Base-by-base conservation (phyloP, 1,140 invertebrate species). In the Ylistrum balloti region DNA sequence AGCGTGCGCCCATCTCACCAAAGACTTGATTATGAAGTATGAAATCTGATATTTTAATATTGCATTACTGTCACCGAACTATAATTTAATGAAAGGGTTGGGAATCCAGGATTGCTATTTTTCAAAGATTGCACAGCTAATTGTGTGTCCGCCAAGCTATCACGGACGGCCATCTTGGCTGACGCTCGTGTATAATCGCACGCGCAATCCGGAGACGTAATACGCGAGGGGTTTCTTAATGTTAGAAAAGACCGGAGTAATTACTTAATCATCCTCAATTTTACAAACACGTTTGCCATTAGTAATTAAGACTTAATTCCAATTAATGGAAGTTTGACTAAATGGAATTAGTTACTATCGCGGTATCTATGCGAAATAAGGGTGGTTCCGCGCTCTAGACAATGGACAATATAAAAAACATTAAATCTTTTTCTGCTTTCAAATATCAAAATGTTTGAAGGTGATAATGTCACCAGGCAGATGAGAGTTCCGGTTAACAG, bases 21-120 rank as follows among this genome's bases (percentile, higher is more conserved):
- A 74, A 74, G 56, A 74, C 56, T 5, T 74, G 56, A 74, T 74
- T 74, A 74, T 74, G 56, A 74, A 74, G 56, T 74, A 74, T 74
- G 56, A 74, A 74, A 74, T 74, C 56, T 74, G 56, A 74, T 74
- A 74, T 74, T 74, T 74, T 74, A 74, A 74, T 74, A 74, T 74
- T 74, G 56, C 56, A 74, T 74, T 74, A 74, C 56, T 74, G 56
- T 74, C 56, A 74, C 56, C 56, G 56, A 74, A 74, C 56, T 74
- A 74, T 74, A 74, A 74, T 74, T 74, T 74, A 74, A 74, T 74
- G 56, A 74, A 74, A 74, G 56, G 56, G 56, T 74, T 74, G 22
- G n/a, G 56, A 28, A 74, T 74, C 56, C 56, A 74, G 56, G 56
- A 74, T 74, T 74, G 56, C 56, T 74, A 74, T 74, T 74, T 74